Evolutionary conservation across 2,797 vertebrate species (phyloP).

Genomic region (Gila robusta): DNA sequence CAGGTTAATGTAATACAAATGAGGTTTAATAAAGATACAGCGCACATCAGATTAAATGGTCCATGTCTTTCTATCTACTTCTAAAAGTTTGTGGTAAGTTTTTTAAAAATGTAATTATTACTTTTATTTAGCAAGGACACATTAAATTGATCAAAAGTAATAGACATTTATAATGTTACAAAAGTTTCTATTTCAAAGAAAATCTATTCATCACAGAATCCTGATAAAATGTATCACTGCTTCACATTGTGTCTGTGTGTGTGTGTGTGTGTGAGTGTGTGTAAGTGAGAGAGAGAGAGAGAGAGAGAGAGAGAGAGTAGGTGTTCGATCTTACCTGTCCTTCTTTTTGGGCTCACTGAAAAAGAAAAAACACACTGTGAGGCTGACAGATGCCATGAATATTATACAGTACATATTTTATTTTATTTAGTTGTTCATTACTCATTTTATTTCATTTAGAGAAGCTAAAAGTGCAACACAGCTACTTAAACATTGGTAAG

Average conservation of each 20-base stretch:
- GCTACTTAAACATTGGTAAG: neutral
- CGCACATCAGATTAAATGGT: neutral
- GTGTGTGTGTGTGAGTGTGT: too few species aligned
- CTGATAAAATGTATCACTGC: too few species aligned
- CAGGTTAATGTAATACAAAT: neutral
- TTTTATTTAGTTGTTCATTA: neutral
- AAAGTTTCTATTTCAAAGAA: too few species aligned
- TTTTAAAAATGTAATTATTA: too few species aligned
- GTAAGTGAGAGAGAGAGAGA: too few species aligned
- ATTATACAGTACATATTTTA: neutral
- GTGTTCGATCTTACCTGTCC: neutral
- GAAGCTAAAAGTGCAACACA: neutral
- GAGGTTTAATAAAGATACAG: neutral
- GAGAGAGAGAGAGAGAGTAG: too few species aligned
- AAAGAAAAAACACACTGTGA: neutral
- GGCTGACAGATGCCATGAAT: neutral
- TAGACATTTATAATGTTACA: too few species aligned
- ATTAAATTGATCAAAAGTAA: too few species aligned
- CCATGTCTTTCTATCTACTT: too few species aligned
- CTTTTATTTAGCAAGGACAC: too few species aligned
- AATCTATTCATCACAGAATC: too few species aligned
- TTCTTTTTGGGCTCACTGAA: conserved; percentile 31
- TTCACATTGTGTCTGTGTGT: neutral
- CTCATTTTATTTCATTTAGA: neutral
- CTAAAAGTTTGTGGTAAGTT: too few species aligned